Base-by-base conservation (phyloP, 2,113 vertebrate genomes). In the Halcyon senegalensis region DNA sequence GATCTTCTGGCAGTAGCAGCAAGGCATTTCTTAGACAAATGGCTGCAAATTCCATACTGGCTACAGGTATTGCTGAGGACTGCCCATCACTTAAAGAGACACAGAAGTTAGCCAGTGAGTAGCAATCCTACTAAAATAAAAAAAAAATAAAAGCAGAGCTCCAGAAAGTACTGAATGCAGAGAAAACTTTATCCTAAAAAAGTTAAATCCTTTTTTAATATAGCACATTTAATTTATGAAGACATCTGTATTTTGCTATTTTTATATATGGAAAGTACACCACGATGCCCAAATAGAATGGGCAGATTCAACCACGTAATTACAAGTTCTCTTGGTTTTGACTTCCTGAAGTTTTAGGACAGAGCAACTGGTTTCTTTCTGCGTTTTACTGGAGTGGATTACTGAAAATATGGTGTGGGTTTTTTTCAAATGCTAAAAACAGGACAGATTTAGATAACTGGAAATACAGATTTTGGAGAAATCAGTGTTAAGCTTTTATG, bases 41-140 rank as follows among this genome's bases (percentile, higher is more conserved):
- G 0, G 99, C 99, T 76, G 99, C 99, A 97, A 99, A 99, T 97
- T 99, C 99, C 99, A 99, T 99, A 84, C 99, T 99, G 92, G 99
- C 99, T 89, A 99, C 99, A 58, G 99, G 99, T 91, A 99, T 99
- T 82, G 99, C 99, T 44, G 99, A 99, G 24, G 99, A 99, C 94
- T 99, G 99, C 25, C 99, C 99, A 80, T 99, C 99, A 84, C 99
- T 99, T 97, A 44, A 89, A 97, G 69, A 96, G 69, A 95, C 46
- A 96, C 7, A 94, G 72, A 92, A 92, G 10, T 48, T 88, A 94
- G 70, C 11, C 28, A 89, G 23, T 62, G 69, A 94, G 21, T 50
- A 92, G 13, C 21, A 74, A 90, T 60, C 21, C 35, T 62, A 83
- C 28, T 76, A 53, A n/a, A 88, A 20, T 58, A 46, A 88, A 62